phyloP scores from a whole-genome alignment of 2,113 vertebrate genomes.

The Phycodurus eques region DNA sequence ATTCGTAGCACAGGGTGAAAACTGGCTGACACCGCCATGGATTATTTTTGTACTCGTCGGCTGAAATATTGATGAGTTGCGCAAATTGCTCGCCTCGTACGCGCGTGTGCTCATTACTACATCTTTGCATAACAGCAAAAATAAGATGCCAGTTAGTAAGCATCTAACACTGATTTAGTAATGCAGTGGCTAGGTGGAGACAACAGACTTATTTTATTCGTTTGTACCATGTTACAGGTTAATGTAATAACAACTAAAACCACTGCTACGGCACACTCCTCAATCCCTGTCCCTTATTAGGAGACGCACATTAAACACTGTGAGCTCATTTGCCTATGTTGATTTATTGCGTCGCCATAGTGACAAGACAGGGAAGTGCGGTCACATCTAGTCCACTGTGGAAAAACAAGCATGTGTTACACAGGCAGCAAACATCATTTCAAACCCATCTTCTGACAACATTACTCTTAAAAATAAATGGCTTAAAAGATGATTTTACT shows the following conservation, averaged over 20 bases:
- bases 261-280: conserved; percentile 15
- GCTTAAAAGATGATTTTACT: too few relatives aligned
- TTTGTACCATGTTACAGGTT: not conserved
- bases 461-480: too few relatives aligned
- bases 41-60: conserved; percentile 33
- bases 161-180: not conserved
- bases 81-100: conserved; percentile 8
- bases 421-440: not conserved
- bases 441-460: not conserved
- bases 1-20: not conserved
- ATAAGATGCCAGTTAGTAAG: not conserved
- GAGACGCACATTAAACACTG: conserved; percentile 49
- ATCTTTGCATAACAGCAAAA: conserved; percentile 5
- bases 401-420: conserved; percentile 54
- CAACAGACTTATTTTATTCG: not conserved
- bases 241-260: not conserved
- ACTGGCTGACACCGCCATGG: conserved; percentile 23
- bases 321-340: conserved; percentile 57
- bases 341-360: conserved; percentile 54
- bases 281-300: conserved; percentile 36
- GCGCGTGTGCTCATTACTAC: not conserved
- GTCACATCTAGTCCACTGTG: conserved; percentile 41
- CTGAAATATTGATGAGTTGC: conserved; percentile 43
- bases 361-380: conserved; percentile 47
- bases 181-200: not conserved